Base-by-base conservation (phyloP, 2,888 invertebrate genomes). In the Ophioninae sp. region DNA sequence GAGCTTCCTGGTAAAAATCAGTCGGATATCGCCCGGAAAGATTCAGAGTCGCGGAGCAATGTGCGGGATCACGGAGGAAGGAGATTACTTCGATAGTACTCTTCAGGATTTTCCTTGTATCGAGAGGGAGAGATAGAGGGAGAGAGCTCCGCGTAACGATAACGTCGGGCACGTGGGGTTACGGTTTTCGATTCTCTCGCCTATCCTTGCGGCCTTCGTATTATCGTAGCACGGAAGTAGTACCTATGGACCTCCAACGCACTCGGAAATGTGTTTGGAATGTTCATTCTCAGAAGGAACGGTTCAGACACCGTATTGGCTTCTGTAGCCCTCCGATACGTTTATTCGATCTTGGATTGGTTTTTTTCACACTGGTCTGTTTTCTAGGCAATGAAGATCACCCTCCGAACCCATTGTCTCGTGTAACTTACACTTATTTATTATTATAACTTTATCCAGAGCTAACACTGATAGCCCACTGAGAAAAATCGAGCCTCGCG, bases 111-210 rank as follows among this genome's bases (percentile, higher is more conserved):
- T 77, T 72, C 61, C 69, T 73, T 72, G 72, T 77, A 81, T 77
- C 81, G 77, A 77, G 73, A 77, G 77, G 39, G 13, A 44, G 44
- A 44, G 44, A 44, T 10, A 44, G 44, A 44, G 44, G 13, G 51
- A 51, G 17, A 17, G 17, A 51, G 13, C 51, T 77, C 68, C 61
- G 68, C 73, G 72, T 81, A 81, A 81, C 77, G 77, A 81, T 73
- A 81, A 77, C 77, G 61, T 63, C 73, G 44, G 65, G 44, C 65
- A 39, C 65, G 65, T 30, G 59, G 65, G 71, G 69, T 75, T 81
- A 81, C 76, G 56, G 77, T 22, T 77, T 81, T 81, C 81, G 81
- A 81, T 81, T 73, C 51, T 81, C 81, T 72, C 77, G 72, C 77
- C 73, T 44, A 59, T 67, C 13, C 65, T 37, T 73, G 58, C 23